Evolutionary conservation across 2,888 invertebrate species (phyloP).

Genomic region (Exephanes ischioxanthus): DNA sequence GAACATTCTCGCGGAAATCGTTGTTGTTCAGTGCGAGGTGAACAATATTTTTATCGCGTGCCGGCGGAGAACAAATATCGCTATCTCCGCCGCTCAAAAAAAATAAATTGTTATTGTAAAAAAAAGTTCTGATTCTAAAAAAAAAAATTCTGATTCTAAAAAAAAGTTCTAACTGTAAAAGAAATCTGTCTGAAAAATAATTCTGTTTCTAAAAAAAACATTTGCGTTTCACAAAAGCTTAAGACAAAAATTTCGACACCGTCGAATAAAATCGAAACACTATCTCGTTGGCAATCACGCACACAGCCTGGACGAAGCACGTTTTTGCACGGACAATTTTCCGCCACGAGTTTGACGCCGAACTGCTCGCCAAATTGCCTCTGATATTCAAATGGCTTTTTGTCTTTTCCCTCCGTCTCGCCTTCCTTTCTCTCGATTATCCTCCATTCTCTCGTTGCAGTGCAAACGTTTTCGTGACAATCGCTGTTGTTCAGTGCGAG

Average conservation of each 20-base stretch:
- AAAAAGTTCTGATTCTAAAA: too few species aligned
- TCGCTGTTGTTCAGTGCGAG: neutral
- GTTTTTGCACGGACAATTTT: conserved; percentile 41
- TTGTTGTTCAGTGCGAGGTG: neutral
- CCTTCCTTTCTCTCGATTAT: conserved; percentile 48
- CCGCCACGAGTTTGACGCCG: conserved; percentile 16
- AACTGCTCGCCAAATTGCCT: conserved; percentile 62
- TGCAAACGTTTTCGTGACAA: neutral
- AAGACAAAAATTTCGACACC: neutral
- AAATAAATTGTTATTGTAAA: too few species aligned
- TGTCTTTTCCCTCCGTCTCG: neutral
- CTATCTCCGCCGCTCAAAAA: too few species aligned
- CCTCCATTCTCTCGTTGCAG: conserved; percentile 33
- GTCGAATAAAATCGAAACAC: conserved; percentile 14
- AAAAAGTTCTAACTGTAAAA: too few species aligned
- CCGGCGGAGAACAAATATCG: too few species aligned
- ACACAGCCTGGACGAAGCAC: neutral
- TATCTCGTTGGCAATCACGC: conserved; percentile 29
- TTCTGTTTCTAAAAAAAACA: too few species aligned
- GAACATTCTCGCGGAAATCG: neutral
- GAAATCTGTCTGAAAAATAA: too few species aligned
- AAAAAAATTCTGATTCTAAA: too few species aligned
- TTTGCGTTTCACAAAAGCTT: neutral
- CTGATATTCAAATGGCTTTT: conserved; percentile 54
- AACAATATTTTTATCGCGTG: neutral